These are phyloP conservation scores for Andricus quercusramuli DNA, from an alignment of 2,888 invertebrate species.

Conservation along the genomic window DNA sequence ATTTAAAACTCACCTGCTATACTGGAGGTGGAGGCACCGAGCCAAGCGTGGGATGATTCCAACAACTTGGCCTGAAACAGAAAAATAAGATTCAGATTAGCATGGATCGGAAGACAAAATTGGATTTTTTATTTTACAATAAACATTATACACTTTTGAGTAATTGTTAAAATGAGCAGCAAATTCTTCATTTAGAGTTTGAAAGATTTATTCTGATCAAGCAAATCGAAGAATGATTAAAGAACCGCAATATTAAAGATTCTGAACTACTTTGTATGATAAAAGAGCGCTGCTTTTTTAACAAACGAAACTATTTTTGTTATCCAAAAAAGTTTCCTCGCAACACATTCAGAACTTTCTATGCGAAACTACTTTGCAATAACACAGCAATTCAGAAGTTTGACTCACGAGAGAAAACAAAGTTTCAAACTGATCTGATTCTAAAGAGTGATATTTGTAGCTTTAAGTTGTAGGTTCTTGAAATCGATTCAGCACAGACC, in stretches of 20 bases:
- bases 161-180: too few relatives aligned
- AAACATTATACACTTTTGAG: too few relatives aligned
- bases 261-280: conserved; percentile 18
- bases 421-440: conserved; percentile 35
- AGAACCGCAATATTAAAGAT: conserved; percentile 1
- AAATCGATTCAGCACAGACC: conserved; percentile 18
- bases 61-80: conserved; percentile 93
- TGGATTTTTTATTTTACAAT: not conserved
- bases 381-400: conserved; percentile 37
- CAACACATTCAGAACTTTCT: conserved; percentile 31
- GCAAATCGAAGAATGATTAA: too few relatives aligned
- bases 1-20: conserved; percentile 90
- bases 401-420: conserved; percentile 32
- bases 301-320: conserved; percentile 31
- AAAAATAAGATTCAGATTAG: conserved; percentile 65
- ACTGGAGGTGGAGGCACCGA: conserved; percentile 93
- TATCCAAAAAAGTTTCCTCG: conserved; percentile 19
- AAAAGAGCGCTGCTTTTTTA: conserved; percentile 24
- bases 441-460: conserved; percentile 32
- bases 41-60: conserved; percentile 95
- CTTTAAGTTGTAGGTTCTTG: conserved; percentile 28
- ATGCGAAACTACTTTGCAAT: conserved; percentile 29
- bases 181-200: too few relatives aligned
- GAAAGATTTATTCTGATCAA: not conserved
- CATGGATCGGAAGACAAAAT: not conserved